Evolutionary conservation across 2,797 vertebrate species (phyloP).

Genomic region (Austrolebias charrua): DNA sequence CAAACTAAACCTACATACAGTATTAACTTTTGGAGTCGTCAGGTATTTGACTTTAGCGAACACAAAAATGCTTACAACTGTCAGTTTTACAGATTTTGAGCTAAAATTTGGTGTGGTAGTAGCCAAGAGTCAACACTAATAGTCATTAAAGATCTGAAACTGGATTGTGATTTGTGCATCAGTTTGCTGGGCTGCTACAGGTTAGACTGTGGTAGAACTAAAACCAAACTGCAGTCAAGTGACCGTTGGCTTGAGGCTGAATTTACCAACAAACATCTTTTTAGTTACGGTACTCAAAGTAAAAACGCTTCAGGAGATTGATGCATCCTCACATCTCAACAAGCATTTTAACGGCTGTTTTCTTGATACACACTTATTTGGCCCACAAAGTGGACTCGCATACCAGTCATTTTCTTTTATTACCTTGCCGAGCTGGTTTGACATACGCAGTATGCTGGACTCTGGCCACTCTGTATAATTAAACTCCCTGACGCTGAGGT

Average conservation of each 20-base stretch:
- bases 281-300: slow-evolving; percentile 45
- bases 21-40: no score
- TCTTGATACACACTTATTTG: slow-evolving; percentile 24
- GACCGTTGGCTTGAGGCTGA: slow-evolving; percentile 1
- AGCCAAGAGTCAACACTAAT: no score
- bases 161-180: no score
- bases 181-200: no score
- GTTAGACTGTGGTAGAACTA: no score
- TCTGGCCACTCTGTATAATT: slow-evolving; percentile 49
- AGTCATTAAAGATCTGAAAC: no score
- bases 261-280: slow-evolving; percentile 11
- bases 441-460: slow-evolving; percentile 19
- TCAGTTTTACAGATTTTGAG: no score
- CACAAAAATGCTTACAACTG: no score
- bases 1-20: no score
- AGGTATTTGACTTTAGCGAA: no score
- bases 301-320: slow-evolving; percentile 20
- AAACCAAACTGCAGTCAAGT: neutral
- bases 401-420: slow-evolving; percentile 23
- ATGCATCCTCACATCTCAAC: slow-evolving; percentile 23
- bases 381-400: slow-evolving; percentile 17
- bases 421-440: slow-evolving; percentile 27
- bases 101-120: no score
- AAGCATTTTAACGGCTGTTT: slow-evolving; percentile 47
- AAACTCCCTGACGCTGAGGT: slow-evolving; percentile 34